Evolutionary conservation across 2,888 invertebrate genomes (phyloP).

Genomic region (Beris morrisii): DNA sequence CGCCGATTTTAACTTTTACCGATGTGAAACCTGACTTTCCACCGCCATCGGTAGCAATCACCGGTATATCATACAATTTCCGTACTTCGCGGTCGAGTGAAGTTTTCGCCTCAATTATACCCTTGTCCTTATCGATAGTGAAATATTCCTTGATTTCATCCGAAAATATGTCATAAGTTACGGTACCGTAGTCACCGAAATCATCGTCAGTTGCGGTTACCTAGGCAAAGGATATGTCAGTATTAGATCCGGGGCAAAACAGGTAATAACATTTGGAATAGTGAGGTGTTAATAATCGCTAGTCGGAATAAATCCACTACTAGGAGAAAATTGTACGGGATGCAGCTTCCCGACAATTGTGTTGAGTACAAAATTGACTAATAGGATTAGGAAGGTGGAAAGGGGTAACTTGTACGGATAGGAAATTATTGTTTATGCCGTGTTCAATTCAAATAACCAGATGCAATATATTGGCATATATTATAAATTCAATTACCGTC

Average conservation of each 20-base stretch:
- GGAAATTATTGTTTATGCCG: no score
- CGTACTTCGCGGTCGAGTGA: slow-evolving; percentile 75
- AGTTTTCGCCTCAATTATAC: slow-evolving; percentile 70
- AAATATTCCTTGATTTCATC: slow-evolving; percentile 72
- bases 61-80: slow-evolving; percentile 70
- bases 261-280: no score
- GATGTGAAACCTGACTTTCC: slow-evolving; percentile 74
- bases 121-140: slow-evolving; percentile 70
- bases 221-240: slow-evolving; percentile 45
- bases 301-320: no score
- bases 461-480: no score
- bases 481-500: slow-evolving; percentile 56
- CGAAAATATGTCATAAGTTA: slow-evolving; percentile 80
- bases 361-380: no score
- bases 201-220: slow-evolving; percentile 82
- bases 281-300: no score
- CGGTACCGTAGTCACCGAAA: slow-evolving; percentile 72
- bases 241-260: slow-evolving; percentile 15
- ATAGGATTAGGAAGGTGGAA: no score
- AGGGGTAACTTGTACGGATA: no score
- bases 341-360: no score
- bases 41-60: slow-evolving; percentile 82
- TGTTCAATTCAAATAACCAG: no score
- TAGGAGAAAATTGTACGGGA: no score
- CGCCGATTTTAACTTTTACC: slow-evolving; percentile 77